Base-by-base conservation (phyloP, 2,888 invertebrate species). In the Auanema freiburgensis region DNA sequence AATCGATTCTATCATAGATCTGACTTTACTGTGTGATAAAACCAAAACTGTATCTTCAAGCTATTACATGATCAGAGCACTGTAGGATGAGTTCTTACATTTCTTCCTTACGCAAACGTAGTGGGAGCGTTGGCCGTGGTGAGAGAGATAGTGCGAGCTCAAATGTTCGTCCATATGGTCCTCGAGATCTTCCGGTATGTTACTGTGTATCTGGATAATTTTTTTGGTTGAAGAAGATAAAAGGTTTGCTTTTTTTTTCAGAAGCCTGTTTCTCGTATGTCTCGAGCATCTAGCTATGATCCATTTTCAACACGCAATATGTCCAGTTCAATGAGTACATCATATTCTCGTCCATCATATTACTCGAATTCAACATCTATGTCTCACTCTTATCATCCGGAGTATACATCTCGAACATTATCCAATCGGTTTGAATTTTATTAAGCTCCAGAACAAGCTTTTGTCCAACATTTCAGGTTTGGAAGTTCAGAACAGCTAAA, bases 371-470 rank as follows among this genome's bases (percentile, higher is more conserved):
- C 10, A 6, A n/a, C 44, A 8, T 21, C 60, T 16, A 60, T 60
- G 60, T 60, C 60, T 21, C 44, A 43, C 44, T 60, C 60, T 2
- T 60, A 60, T 23, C 60, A 60, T 55, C 53, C 23, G 49, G 60
- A 60, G 14, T 60, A 60, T 23, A 50, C 60, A 5, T 24, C 52
- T 10, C 46, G 58, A 2, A 5, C 42, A 46, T 46, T 46, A 21
- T 46, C 16, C 4, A 21, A 16, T 5, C 21, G 21, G 46, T 46
- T 5, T 5, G 46, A 18, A 46, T 43, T 43, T 43, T 43, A 43
- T 43, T 12, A 11, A 43, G 43, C 14, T 43, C 14, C 14, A 12
- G 43, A 43, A 12, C 43, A n/a, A 43, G 11, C 11, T 43, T 43
- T 43, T 43, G 11, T 43, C 43, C 11, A 43, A n/a, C 14, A n/a